Evolutionary conservation across 2,797 vertebrate genomes (phyloP), one percentile per base, ranked within the genome.

Genomic region (Artibeus lituratus): DNA sequence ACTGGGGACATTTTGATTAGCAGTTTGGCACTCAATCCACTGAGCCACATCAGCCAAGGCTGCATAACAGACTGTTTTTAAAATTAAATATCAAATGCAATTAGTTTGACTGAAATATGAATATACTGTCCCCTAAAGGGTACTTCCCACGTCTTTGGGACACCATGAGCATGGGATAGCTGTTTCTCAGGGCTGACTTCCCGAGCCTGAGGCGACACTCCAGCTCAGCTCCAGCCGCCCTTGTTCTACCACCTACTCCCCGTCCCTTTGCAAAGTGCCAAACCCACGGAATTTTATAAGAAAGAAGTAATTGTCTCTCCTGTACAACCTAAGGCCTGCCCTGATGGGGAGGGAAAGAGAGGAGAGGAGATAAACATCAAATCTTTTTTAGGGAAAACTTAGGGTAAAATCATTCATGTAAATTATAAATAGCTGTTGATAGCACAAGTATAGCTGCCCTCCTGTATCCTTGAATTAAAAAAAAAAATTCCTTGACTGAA

Each of bases 241-340:
- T 76, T 7, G 0, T 22, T 14, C 42, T 62, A 69, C 91, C 96
- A 74, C 22, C n/a, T 5, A 3, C 24, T 95, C 24, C 39, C 11
- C 0, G 4, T 44, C 84, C 69, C 47, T 91, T 49, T 70, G 0
- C 0, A 62, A 55, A 24, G 44, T 78, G 47, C 5, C 44, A 96
- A 67, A 49, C 76, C 49, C 39, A 15, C 29, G 62, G 29, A 15
- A 39, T 55, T 94, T 83, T 92, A 72, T 3, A 37, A 0, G 7
- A 92, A 87, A 95, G 89, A 94, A 95, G 59, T 59, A 80, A 35
- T 32, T 94, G 11, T 65, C 62, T 70, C 77, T 24, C 65, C 92
- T 49, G 0, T 3, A 4, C 1, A 72, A 70, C 4, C 62, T 82
- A 59, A 67, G 22, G 12, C 35, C 77, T 57, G 74, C 51, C 35